Base-by-base conservation (phyloP, 2,888 invertebrate species). In the Caenorhabditis sp. region DNA sequence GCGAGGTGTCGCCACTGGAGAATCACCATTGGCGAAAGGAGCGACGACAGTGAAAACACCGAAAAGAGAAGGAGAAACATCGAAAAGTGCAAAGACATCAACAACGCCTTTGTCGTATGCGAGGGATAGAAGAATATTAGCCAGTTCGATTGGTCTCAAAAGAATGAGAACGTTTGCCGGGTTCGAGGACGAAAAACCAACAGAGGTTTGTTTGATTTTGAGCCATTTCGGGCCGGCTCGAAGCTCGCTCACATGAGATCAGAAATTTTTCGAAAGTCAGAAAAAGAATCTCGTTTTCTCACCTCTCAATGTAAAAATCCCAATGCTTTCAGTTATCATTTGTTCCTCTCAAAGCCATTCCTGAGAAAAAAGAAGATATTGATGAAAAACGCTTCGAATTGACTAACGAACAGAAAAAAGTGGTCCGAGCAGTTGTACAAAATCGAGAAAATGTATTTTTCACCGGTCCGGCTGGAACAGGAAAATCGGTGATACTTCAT, bases 391-490 rank as follows among this genome's bases (percentile, higher is more conserved):
- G 75, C 0, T 27, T 76, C n/a, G 58, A 69, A n/a, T 31, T 79
- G n/a, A 65, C 75, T 0, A 57, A 51, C 0, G 79, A 79, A 50
- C 79, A 79, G 50, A 66, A 64, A 60, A 49, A 27, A n/a, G 72
- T 77, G 1, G 71, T 79, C 14, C 43, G 68, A 63, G 26, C 63
- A 49, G 76, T 77, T 3, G 62, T 76, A 12, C 54, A 67, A 36
- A 94, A 95, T 0, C 91, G 62, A 19, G n/a, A 91, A 12, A 89
- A 84, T 78, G 82, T 90, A 0, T 96, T 96, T 89, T 94, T 94
- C 84, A 93, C 94, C 43, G 96, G 96, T 0, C 94, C 95, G 84
- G 97, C 96, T 10, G 96, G 97, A 1, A 96, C 94, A 2, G 95
- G 95, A 0, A 97, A 97, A 88, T 95, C 95, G 83, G 94, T 92